These are phyloP conservation scores for Sebastiscus tertius DNA, from an alignment of 2,797 vertebrate species.

Conservation along the genomic window DNA sequence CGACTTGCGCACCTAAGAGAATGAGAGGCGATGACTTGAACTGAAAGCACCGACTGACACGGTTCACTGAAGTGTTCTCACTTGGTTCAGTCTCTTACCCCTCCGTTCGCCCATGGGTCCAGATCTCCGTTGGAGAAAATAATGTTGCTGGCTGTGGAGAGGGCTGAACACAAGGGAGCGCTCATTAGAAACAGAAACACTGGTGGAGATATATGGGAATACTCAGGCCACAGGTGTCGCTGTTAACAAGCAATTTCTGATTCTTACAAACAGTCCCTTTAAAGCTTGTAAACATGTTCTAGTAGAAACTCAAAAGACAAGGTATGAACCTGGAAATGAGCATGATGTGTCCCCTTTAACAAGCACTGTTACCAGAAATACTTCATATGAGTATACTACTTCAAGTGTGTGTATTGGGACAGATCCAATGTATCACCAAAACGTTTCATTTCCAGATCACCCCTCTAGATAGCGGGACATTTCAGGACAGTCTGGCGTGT, in stretches of 20 bases:
- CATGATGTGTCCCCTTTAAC: background rate
- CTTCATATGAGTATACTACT: no score
- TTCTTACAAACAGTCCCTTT: no score
- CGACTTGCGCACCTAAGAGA: conserved; percentile 83
- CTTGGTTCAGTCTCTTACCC: conserved; percentile 80
- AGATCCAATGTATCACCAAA: background rate
- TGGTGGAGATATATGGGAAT: background rate
- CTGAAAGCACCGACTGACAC: background rate
- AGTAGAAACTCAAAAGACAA: no score
- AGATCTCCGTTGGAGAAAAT: conserved; percentile 96
- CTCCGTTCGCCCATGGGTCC: conserved; percentile 95
- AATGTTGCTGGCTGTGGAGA: conserved; percentile 90
- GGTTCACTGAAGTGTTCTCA: background rate
- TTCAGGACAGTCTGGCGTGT: background rate
- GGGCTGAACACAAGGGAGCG: conserved; percentile 75
- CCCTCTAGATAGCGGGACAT: background rate
- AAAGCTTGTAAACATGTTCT: no score
- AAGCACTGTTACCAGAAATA: background rate
- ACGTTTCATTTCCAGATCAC: background rate
- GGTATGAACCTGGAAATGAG: no score
- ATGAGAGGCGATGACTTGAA: background rate
- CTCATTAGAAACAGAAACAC: background rate
- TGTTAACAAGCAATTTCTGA: no score
- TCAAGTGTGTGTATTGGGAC: background rate
- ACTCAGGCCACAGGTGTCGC: background rate